phyloP scores from a whole-genome alignment of 2,113 vertebrate genomes.

The Chloropsis cyanopogon region DNA sequence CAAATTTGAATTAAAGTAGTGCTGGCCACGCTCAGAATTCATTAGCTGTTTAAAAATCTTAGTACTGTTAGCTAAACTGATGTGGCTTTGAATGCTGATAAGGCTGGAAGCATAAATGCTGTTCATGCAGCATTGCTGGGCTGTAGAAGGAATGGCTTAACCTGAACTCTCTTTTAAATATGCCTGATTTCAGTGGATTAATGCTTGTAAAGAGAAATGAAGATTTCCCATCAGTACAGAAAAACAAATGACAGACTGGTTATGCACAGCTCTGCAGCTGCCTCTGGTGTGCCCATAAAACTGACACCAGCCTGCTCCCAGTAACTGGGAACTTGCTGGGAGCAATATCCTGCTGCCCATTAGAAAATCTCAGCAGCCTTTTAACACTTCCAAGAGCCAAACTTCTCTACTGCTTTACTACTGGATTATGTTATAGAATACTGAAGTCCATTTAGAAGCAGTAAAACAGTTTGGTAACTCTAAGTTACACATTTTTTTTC shows the following conservation, averaged over 20 bases:
- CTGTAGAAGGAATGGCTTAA: neutral
- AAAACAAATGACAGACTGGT: neutral
- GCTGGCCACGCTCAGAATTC: neutral
- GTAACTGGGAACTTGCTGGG: neutral
- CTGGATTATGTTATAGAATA: neutral
- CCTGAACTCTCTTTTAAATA: neutral
- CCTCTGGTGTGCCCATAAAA: neutral
- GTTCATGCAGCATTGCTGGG: neutral
- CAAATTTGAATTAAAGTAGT: neutral
- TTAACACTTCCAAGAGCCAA: neutral
- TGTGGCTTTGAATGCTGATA: neutral
- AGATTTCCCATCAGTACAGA: neutral
- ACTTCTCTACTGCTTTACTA: neutral
- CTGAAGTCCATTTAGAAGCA: neutral
- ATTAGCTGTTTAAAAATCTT: slow-evolving; percentile 21
- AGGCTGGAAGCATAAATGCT: neutral
- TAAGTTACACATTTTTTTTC: neutral
- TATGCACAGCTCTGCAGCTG: neutral
- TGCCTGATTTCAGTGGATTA: neutral
- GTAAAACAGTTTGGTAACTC: neutral
- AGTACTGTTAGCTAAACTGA: neutral
- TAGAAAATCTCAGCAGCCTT: neutral
- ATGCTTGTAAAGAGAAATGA: neutral
- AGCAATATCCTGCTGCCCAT: neutral
- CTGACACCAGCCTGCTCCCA: neutral